Evolutionary conservation across 2,888 invertebrate genomes (phyloP), one percentile per base, ranked within the genome.

Genomic region (Polyploca ridens): DNA sequence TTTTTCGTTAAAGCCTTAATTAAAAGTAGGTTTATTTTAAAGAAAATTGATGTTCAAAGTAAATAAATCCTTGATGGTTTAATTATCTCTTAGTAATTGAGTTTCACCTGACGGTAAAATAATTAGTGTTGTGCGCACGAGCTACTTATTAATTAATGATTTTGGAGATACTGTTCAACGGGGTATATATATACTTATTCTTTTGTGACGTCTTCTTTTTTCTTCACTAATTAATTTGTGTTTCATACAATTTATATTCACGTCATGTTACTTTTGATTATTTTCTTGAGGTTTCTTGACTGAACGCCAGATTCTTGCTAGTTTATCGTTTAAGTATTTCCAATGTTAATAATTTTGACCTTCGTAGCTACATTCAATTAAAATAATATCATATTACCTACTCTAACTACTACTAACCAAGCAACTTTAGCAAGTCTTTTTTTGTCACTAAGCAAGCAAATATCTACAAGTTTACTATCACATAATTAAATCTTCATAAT

Each of bases 1-100:
- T 91, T 90, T 93, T 91, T 89, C 89, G 90, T 91, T 91, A 90
- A 88, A 90, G 91, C 90, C 90, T 93, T 93, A 92, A 93, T 92
- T 93, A 91, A 92, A 91, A 91, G 90, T 89, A 90, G 86, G 90
- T 90, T 90, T 91, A 90, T 91, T 91, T 91, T 90, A 89, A 91
- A 91, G 90, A 90, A 91, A 91, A 92, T 90, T 92, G 87, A 91
- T 91, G 89, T 89, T 91, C 88, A 90, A 90, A 90, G 92, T 91
- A 92, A 92, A 90, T 91, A 92, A 90, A 91, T 90, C 90, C 88
- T 87, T 90, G 88, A 90, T 90, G 90, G 90, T 90, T 92, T 92
- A 91, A 92, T 93, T 93, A 91, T 91, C 90, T 92, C 88, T 90
- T 89, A 88, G 84, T 91, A 92, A 93, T 92, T 90, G 90, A 90